These are phyloP conservation scores for Syngnathus scovelli DNA, from an alignment of 2,113 vertebrate species.

Conservation along the genomic window DNA sequence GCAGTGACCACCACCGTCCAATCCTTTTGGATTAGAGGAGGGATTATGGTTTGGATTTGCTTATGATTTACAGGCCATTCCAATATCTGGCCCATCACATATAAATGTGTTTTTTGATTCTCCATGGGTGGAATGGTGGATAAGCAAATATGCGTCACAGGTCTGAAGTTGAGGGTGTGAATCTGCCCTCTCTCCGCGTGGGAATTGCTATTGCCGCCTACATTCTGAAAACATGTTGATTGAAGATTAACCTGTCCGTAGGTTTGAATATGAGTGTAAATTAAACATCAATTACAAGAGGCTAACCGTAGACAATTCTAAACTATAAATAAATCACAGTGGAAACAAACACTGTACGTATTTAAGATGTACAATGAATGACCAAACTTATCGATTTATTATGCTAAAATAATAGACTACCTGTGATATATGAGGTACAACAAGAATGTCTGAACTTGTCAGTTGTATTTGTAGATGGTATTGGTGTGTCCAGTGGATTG, in stretches of 20 bases:
- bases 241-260: not conserved
- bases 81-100: slow-evolving; percentile 38
- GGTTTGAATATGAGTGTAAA: not conserved
- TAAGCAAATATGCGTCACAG: not conserved
- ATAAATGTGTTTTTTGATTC: not conserved
- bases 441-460: too few species aligned
- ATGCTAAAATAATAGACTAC: too few species aligned
- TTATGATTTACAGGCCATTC: slow-evolving; percentile 44
- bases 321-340: too few species aligned
- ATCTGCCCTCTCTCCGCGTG: not conserved
- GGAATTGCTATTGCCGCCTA: not conserved
- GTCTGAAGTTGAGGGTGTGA: not conserved
- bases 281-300: not conserved
- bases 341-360: too few species aligned
- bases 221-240: not conserved
- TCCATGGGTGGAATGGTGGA: too few species aligned
- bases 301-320: too few species aligned
- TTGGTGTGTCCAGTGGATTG: too few species aligned
- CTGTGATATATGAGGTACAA: too few species aligned
- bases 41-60: slow-evolving; percentile 66
- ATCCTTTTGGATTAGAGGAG: slow-evolving; percentile 70
- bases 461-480: too few species aligned
- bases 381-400: too few species aligned
- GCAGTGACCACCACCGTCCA: slow-evolving; percentile 56
- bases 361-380: too few species aligned